Evolutionary conservation across 2,113 vertebrate species (phyloP).

Genomic region (Sus scrofa): DNA sequence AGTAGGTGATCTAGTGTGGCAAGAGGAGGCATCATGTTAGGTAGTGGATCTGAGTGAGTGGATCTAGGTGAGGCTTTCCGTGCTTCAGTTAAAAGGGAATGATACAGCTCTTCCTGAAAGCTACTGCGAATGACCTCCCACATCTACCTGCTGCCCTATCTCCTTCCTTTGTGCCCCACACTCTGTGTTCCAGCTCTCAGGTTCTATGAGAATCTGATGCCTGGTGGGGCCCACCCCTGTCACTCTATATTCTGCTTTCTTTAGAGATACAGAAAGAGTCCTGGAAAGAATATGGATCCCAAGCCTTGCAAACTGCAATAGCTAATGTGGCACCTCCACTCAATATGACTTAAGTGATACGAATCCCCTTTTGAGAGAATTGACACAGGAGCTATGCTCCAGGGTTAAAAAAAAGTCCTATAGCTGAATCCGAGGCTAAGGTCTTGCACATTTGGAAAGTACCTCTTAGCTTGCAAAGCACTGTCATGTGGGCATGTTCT

Average conservation of each 20-base stretch:
- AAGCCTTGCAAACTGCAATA: background rate
- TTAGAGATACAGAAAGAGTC: background rate
- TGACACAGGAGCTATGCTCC: background rate
- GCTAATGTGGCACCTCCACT: background rate
- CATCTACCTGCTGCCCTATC: background rate
- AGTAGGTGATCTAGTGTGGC: accelerated
- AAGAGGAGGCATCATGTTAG: background rate
- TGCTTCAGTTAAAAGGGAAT: background rate
- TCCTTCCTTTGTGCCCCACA: background rate
- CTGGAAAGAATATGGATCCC: background rate
- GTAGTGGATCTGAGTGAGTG: background rate
- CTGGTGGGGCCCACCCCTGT: background rate
- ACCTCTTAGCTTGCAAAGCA: background rate
- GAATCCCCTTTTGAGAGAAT: background rate
- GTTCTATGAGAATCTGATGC: background rate
- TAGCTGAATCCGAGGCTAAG: background rate
- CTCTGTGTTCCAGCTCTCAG: background rate
- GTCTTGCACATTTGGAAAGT: background rate
- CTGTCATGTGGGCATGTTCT: background rate
- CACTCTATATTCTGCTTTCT: background rate
- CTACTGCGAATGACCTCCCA: background rate
- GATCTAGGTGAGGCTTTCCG: background rate
- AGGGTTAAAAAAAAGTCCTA: background rate
- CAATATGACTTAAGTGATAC: background rate
- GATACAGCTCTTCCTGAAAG: background rate